Evolutionary conservation across 2,113 vertebrate species (phyloP).

Genomic region (Pelecanoides urinatrix): DNA sequence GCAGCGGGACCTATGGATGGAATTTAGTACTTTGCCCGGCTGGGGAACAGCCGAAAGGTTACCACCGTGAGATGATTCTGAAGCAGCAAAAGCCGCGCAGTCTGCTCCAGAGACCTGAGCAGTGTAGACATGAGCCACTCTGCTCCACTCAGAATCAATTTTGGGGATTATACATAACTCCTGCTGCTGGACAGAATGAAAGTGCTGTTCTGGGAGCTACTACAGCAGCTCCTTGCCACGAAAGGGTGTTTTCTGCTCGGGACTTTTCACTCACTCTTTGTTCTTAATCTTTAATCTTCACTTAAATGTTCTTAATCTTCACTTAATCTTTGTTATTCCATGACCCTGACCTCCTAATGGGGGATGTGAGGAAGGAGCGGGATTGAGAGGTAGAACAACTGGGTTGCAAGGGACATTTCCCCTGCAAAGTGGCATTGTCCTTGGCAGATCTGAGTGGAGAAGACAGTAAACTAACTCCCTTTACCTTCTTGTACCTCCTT

Average conservation of each 20-base stretch:
- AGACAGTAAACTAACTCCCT: background rate
- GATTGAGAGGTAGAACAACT: background rate
- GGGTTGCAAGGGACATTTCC: background rate
- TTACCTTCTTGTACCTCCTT: background rate
- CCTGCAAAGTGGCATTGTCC: background rate
- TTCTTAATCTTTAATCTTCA: background rate
- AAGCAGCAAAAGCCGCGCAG: background rate
- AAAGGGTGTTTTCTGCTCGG: fast-evolving
- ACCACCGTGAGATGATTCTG: background rate
- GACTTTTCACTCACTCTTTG: background rate
- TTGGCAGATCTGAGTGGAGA: background rate
- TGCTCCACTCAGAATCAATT: background rate
- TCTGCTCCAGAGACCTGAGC: background rate
- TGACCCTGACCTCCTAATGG: background rate
- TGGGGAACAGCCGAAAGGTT: background rate
- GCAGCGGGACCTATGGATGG: background rate
- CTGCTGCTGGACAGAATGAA: background rate
- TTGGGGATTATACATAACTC: background rate
- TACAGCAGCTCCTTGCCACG: background rate
- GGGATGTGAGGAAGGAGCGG: background rate
- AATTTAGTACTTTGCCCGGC: background rate
- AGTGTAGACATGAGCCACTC: background rate
- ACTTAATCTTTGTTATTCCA: background rate
- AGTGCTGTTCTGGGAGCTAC: background rate
- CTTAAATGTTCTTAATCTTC: background rate